Base-by-base conservation (phyloP, 2,113 vertebrate genomes). In the Globicephala melas region DNA sequence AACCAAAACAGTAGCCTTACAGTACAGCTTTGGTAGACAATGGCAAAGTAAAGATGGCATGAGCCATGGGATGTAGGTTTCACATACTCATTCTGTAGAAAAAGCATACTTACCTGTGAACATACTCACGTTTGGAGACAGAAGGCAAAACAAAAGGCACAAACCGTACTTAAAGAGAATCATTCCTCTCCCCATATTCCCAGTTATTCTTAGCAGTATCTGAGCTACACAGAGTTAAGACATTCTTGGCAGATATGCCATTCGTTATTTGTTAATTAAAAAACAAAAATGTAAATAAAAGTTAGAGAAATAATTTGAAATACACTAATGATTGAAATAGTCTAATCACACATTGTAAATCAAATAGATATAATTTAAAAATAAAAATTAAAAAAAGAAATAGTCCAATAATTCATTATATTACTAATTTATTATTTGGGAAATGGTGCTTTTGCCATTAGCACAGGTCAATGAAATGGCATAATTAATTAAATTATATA, bases 141-240 rank as follows among this genome's bases (percentile, higher is more conserved):
- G 36, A 70, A 95, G n/a, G 18, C 53, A 90, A 74, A 85, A 65
- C 58, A 53, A 94, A 90, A 95, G 73, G 62, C 26, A 91, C 95
- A 88, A 94, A 87, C 33, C 70, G 44, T 9, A 67, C 55, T 95
- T 83, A 94, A 89, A 94, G 70, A 80, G 20, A 86, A 36, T 41
- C 53, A 28, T 41, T 94, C 21, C 21, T 71, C 60, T 83, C 80
- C 63, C 12, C n/a, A 6, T 13, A 36, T 53, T 71, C n/a, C 36
- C 26, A 31, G 6, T n/a, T 81, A 31, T 14, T 86, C 80, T 62
- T 93, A 82, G 71, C 76, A 87, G 53, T 1, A 4, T 47, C 14
- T 79, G 33, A 60, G 70, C 70, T 92, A 65, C 20, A 26, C 33
- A 68, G 28, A 44, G 8, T 13, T 26, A n/a, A 87, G 85, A 82